A percentile compares a stretch with the other conserved stretches of the same genome.
phyloP scores from a whole-genome alignment of 2,113 vertebrate species.

The Melanerpes aurifrons region DNA sequence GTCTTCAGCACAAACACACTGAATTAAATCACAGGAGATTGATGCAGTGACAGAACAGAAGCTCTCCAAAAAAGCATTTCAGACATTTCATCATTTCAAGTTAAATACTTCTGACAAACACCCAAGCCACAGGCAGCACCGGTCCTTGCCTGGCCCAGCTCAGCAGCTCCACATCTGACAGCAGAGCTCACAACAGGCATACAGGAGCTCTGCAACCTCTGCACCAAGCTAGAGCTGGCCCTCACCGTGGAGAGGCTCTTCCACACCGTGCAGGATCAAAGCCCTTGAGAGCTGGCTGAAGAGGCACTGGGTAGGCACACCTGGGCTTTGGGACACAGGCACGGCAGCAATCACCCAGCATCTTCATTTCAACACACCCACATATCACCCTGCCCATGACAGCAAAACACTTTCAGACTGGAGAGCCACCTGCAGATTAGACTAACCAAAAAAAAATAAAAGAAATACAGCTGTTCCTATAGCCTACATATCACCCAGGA shows the following conservation, averaged over 20 bases:
- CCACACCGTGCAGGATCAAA: rapidly evolving
- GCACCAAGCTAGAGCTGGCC: too few species aligned
- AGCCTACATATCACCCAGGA: neutral
- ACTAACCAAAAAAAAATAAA: neutral
- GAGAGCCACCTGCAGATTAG: neutral
- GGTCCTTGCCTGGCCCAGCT: neutral
- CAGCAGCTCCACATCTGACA: neutral
- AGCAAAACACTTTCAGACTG: neutral
- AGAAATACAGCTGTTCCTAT: neutral
- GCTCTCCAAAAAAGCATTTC: neutral
- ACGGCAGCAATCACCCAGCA: neutral
- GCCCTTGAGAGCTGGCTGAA: neutral
- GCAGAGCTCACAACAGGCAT: rapidly evolving
- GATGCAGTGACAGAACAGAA: neutral
- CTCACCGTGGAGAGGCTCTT: rapidly evolving
- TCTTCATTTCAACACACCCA: neutral
- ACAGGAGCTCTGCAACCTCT: neutral
- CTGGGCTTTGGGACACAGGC: neutral
- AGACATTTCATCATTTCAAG: neutral
- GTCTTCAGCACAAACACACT: neutral
- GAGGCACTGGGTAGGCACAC: neutral
- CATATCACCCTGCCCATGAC: rapidly evolving
- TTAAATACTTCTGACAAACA: neutral
- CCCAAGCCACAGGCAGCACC: neutral
- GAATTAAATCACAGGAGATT: neutral